Conservation (phyloP, 2,113 vertebrate species). For the Podocnemis expansa region DNA sequence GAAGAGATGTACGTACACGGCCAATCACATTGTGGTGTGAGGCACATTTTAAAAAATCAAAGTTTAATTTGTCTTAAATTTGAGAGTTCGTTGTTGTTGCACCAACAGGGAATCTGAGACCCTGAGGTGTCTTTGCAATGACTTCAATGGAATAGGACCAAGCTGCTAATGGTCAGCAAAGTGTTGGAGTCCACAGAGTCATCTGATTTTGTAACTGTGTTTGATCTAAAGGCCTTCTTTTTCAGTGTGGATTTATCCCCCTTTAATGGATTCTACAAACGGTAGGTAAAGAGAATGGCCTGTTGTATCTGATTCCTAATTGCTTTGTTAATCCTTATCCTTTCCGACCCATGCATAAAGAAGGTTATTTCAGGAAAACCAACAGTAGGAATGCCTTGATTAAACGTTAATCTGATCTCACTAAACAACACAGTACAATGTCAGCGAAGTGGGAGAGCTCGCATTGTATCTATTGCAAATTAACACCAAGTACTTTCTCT, state of each 20-base stretch:
- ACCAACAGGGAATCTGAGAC: rapidly evolving
- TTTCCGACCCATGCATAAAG: slow-evolving; percentile 5
- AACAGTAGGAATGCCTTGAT: background rate
- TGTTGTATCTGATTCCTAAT: background rate
- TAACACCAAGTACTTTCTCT: background rate
- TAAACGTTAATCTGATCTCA: slow-evolving; percentile 20
- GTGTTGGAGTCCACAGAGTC: background rate
- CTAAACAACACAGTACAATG: rapidly evolving
- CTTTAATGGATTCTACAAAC: background rate
- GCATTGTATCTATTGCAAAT: background rate
- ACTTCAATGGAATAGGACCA: background rate
- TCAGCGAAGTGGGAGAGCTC: slow-evolving; percentile 23
- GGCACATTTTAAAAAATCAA: background rate
- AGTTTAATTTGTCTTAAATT: rapidly evolving
- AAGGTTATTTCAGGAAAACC: slow-evolving; percentile 42
- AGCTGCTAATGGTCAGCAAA: background rate
- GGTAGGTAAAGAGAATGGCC: background rate
- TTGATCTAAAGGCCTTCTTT: background rate
- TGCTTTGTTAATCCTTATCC: slow-evolving; percentile 25
- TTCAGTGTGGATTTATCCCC: background rate
- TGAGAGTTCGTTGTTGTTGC: background rate
- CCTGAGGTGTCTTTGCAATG: background rate
- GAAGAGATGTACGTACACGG: rapidly evolving
- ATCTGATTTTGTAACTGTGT: background rate
- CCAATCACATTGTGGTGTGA: background rate